Percentiles rank a stretch among this genome's conserved stretches.
Conservation (phyloP, 1,140 invertebrate species). For the Pseudomyrmex flavicornis region DNA sequence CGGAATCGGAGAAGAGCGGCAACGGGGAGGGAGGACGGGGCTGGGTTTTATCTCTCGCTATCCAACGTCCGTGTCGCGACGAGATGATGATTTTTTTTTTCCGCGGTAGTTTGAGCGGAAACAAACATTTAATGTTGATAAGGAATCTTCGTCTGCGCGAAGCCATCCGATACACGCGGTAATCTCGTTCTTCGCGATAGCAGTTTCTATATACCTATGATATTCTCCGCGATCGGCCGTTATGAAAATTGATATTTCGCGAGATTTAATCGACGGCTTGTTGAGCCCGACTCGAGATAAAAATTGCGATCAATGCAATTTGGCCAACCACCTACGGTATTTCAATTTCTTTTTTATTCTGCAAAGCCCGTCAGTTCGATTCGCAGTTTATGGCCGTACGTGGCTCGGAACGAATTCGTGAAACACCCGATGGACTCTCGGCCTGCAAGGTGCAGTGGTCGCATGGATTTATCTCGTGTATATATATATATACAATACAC, state of each 20-base stretch:
- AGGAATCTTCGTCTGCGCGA: conserved; percentile 56
- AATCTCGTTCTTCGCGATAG: conserved; percentile 48
- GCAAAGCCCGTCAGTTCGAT: no score
- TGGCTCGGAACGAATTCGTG: background rate
- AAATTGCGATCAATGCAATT: background rate
- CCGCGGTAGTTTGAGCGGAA: conserved; percentile 35
- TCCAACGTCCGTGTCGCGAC: background rate
- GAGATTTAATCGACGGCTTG: no score
- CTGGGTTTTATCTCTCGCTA: conserved; percentile 44
- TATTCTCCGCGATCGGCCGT: conserved; percentile 20
- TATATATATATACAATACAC: background rate
- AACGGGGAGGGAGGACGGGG: background rate
- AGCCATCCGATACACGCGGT: conserved; percentile 54
- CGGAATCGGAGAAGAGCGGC: no score
- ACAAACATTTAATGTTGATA: conserved; percentile 57
- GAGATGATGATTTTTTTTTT: conserved; percentile 22
- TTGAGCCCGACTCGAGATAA: no score
- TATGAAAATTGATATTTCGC: conserved; percentile 13
- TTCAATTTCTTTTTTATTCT: no score
- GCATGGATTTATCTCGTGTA: conserved; percentile 60
- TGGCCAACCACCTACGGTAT: no score
- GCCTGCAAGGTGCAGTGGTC: conserved; percentile 56
- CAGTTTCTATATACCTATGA: conserved; percentile 8
- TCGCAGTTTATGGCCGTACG: no score
- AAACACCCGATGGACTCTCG: conserved; percentile 37